Evolutionary conservation across 2,888 invertebrate genomes (phyloP), one percentile per base, ranked within the genome.

Genomic region (Melinaea menophilus): DNA sequence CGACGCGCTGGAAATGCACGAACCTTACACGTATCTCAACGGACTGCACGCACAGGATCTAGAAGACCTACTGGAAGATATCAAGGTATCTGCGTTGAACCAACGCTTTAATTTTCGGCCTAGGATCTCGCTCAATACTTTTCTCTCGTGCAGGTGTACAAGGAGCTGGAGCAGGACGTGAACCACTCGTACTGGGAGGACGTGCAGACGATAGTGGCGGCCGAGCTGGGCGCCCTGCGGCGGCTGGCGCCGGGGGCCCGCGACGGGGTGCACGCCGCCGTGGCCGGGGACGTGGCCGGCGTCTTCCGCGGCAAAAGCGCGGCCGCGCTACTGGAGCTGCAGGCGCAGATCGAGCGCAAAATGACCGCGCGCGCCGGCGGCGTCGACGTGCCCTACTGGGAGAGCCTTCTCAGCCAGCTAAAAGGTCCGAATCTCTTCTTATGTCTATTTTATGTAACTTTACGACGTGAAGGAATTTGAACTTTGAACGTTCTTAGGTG

Each of bases 301-400:
- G 51, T 51, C 35, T 98, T 99, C 85, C 96, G 97, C 78, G 98
- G 98, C 57, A 99, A 99, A 91, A 95, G 51, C 31, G 31, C 96
- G 0, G 95, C 97, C 2, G 91, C 92, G 3, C 98, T 99, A 83
- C 90, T 99, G 70, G 94, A 95, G 62, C 88, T 99, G 71, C 96
- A 97, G 78, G 86, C 91, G 35, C 95, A 96, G 82, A 98, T 99
- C 75, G 96, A 96, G 83, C 90, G 91, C 13, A 99, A 98, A 90
- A 95, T 99, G 66, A 92, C 92, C 73, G 95, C 95, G 0, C 94
- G 95, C 68, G 94, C 94, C 55, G 98, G 97, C 86, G 98, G 98
- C 13, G 95, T 98, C 56, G 99, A 99, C 89, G 95, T 99, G 69
- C 97, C 97, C 56, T 99, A 99, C 87, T 99, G 99, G 99, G 99